Conservation (phyloP, 2,888 invertebrate species). For the Drosophila neutralis region DNA sequence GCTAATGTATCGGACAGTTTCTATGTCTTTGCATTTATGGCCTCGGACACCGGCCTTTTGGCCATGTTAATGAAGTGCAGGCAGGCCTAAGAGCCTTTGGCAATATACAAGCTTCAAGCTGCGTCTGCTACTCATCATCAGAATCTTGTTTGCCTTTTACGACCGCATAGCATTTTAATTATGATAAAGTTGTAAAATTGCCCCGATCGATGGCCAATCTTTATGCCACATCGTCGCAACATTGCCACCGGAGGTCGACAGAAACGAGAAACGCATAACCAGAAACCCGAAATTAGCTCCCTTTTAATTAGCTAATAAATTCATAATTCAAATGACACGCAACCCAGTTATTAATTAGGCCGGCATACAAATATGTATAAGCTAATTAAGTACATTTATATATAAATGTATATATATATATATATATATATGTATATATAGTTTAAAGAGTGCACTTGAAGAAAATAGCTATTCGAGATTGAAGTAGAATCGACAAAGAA, state of each 20-base stretch:
- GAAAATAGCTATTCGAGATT: background rate
- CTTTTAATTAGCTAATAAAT: conserved; percentile 70
- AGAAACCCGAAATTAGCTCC: conserved; percentile 9
- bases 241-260: background rate
- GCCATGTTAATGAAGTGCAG: conserved; percentile 73
- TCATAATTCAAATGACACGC: conserved; percentile 61
- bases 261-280: background rate
- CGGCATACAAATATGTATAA: background rate
- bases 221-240: background rate
- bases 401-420: background rate
- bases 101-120: conserved; percentile 22
- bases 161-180: conserved; percentile 44
- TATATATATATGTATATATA: background rate
- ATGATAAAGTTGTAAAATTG: conserved; percentile 81
- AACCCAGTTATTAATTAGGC: conserved; percentile 40
- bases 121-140: conserved; percentile 28
- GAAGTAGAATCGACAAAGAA: background rate
- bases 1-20: conserved; percentile 71
- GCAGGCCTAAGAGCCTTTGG: conserved; percentile 47
- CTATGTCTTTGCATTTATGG: conserved; percentile 44
- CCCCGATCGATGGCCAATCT: conserved; percentile 46
- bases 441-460: background rate
- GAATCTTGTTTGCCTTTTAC: conserved; percentile 44
- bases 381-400: background rate
- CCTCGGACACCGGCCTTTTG: conserved; percentile 32